These are phyloP conservation scores for Squalus acanthias DNA, from an alignment of 2,797 vertebrate genomes.

Conservation along the genomic window DNA sequence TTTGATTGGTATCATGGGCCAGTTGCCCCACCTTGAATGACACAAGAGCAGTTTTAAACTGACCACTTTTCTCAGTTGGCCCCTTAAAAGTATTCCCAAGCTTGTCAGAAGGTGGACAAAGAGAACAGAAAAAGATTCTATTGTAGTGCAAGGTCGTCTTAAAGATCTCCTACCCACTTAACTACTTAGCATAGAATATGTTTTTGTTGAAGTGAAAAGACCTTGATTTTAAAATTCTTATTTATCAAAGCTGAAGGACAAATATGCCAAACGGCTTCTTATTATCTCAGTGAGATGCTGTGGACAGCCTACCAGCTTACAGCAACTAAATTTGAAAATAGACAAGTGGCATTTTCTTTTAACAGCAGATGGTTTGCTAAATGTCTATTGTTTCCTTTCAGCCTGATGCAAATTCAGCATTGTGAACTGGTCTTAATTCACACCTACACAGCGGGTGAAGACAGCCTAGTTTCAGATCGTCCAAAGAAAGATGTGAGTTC, in stretches of 20 bases:
- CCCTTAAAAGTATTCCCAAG: background rate
- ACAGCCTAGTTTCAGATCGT: slow-evolving; percentile 89
- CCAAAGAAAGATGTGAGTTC: slow-evolving; percentile 82
- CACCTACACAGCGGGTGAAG: slow-evolving; percentile 90
- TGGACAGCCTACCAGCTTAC: background rate
- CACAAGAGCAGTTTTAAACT: background rate
- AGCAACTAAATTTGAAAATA: background rate
- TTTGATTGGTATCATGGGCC: background rate
- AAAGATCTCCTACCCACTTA: background rate
- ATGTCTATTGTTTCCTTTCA: slow-evolving; percentile 44
- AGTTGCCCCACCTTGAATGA: background rate
- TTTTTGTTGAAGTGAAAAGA: background rate
- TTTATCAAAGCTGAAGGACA: background rate
- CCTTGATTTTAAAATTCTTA: background rate
- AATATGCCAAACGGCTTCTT: background rate
- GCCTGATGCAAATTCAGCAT: slow-evolving; percentile 95
- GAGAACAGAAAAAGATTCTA: background rate
- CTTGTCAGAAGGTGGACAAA: background rate
- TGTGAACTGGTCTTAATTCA: slow-evolving; percentile 93
- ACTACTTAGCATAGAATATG: background rate
- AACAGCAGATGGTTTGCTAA: background rate
- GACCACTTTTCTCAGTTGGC: background rate
- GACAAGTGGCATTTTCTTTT: background rate
- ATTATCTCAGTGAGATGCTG: background rate
- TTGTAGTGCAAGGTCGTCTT: background rate